phyloP scores from a whole-genome alignment of 1,140 invertebrate species.

The Euura saliciscinereae region DNA sequence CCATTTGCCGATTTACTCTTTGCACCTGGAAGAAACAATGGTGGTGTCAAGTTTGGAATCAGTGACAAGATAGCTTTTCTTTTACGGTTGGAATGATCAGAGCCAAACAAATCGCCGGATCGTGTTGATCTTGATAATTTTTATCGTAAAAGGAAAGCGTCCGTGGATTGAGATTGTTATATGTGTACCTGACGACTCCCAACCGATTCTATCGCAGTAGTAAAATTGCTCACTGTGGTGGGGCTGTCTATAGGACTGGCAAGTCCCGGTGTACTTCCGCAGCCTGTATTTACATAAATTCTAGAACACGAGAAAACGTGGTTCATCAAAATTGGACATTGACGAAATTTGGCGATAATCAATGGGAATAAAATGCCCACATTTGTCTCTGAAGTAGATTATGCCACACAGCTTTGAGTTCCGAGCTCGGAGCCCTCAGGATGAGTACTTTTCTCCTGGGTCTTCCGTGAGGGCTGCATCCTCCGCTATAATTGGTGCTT shows the following conservation, averaged over 20 bases:
- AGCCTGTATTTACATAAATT: slow-evolving; percentile 73
- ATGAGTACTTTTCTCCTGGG: slow-evolving; percentile 70
- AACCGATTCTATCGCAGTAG: slow-evolving; percentile 37
- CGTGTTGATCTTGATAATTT: not conserved
- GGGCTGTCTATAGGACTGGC: slow-evolving; percentile 70
- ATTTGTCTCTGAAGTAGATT: slow-evolving; percentile 86
- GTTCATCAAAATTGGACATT: slow-evolving; percentile 21
- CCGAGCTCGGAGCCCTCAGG: slow-evolving; percentile 77
- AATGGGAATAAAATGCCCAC: slow-evolving; percentile 61
- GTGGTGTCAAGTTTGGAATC: not conserved
- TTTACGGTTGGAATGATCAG: too few relatives aligned
- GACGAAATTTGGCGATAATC: not conserved
- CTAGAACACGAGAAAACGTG: slow-evolving; percentile 57
- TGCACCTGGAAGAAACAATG: slow-evolving; percentile 14
- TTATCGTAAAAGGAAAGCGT: not conserved
- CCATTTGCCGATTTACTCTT: slow-evolving; percentile 34
- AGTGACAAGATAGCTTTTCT: too few relatives aligned
- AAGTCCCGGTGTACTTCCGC: slow-evolving; percentile 54
- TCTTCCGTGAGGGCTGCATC: slow-evolving; percentile 56
- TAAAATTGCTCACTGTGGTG: slow-evolving; percentile 40
- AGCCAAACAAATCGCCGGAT: too few relatives aligned
- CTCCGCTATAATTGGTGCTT: slow-evolving; percentile 37
- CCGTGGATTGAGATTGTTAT: too few relatives aligned
- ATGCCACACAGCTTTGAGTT: slow-evolving; percentile 88
- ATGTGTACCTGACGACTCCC: slow-evolving; percentile 45